A percentile compares a stretch with the other conserved stretches of the same genome.
phyloP scores from a whole-genome alignment of 2,113 vertebrate genomes.

The Ameiurus melas region DNA sequence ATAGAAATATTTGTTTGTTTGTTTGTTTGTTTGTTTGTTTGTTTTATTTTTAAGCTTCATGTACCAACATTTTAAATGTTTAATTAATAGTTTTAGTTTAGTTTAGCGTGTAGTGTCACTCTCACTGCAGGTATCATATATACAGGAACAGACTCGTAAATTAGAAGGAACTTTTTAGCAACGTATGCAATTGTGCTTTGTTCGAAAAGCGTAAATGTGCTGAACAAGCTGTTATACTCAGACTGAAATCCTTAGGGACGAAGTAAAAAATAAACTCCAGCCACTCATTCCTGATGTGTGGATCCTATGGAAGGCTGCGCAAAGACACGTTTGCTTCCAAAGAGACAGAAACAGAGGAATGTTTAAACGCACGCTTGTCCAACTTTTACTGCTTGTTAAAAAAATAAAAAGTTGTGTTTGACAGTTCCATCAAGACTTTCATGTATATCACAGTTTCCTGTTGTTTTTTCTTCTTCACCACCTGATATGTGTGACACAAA shows the following conservation, averaged over 20 bases:
- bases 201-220: constrained; percentile 8
- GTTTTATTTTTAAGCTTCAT: neutral
- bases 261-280: constrained; percentile 15
- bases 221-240: constrained; percentile 15
- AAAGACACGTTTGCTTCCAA: neutral
- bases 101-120: neutral
- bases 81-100: neutral
- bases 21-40: no score
- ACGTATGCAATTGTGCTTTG: constrained; percentile 9
- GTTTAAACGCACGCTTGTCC: neutral
- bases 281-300: constrained; percentile 15
- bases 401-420: neutral
- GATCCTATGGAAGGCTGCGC: constrained; percentile 20
- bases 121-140: neutral
- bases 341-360: neutral
- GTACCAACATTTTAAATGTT: neutral
- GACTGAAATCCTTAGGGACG: constrained; percentile 9
- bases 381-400: constrained; percentile 13
- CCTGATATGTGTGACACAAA: neutral
- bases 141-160: neutral
- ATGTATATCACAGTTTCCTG: neutral
- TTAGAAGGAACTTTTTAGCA: constrained; percentile 18
- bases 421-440: neutral
- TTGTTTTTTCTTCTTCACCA: neutral
- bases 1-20: no score